Conservation (phyloP, 2,888 invertebrate genomes). For the Athetis lepigone region DNA sequence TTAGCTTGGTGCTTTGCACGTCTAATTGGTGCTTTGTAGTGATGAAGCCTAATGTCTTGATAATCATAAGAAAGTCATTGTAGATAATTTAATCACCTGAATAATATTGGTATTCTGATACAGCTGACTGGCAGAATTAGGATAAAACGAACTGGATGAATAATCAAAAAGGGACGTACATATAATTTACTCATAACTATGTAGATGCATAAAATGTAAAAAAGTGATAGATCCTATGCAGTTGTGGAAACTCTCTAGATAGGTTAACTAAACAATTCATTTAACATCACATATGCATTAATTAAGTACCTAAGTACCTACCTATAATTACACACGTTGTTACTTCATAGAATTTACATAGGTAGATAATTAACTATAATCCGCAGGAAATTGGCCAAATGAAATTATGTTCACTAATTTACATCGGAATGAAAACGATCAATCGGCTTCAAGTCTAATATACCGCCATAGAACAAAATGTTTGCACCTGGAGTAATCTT, state of each 20-base stretch:
- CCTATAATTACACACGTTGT: not conserved
- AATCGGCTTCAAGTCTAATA: conserved; percentile 1
- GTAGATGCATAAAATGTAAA: conserved; percentile 31
- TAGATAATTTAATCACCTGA: no score
- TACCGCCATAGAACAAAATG: no score
- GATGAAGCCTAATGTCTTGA: no score
- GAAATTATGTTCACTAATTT: conserved; percentile 18
- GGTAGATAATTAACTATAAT: conserved; percentile 12
- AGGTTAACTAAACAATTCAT: not conserved
- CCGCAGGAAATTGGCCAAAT: conserved; percentile 28
- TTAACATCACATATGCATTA: conserved; percentile 20
- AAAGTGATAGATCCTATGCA: conserved; percentile 1
- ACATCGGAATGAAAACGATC: conserved; percentile 24
- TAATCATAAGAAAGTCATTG: no score
- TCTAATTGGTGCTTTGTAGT: no score
- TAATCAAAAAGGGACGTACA: no score
- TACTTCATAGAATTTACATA: conserved; percentile 15
- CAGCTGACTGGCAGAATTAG: no score
- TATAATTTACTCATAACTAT: conserved; percentile 8
- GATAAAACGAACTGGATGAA: no score
- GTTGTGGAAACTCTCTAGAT: conserved; percentile 7
- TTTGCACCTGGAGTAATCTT: no score
- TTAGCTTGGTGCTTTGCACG: no score
- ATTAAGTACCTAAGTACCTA: conserved; percentile 17
- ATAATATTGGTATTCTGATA: no score